Evolutionary conservation across 2,797 vertebrate species (phyloP), one percentile per base, ranked within the genome.

Genomic region (Crenuchus spilurus): DNA sequence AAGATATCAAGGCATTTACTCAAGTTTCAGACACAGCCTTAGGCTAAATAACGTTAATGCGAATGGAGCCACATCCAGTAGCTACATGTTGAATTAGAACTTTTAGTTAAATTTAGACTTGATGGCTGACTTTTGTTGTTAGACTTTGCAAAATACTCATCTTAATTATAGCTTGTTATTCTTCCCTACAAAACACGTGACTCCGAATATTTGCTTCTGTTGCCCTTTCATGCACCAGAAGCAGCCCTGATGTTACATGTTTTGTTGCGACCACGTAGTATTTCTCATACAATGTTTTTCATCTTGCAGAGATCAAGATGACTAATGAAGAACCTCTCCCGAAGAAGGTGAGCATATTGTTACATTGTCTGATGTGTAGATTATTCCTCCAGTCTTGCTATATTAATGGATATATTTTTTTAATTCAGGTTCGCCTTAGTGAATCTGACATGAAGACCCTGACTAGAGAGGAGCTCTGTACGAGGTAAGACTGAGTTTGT

Each of bases 261-360:
- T 63, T 42, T 44, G 4, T 39, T 20, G 60, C 13, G 16, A 18
- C 22, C 9, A 14, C 33, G 13, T 4, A 10, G 6, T 13, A 10
- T 24, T 33, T 66, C 30, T 44, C 14, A 20, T 61, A 11, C 31
- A 28, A 48, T 58, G 52, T 57, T 33, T 80, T 0, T 13, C 73
- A 77, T 82, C 1, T 14, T 76, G 1, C 79, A 96, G 93, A 90
- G 80, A 88, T 93, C 93, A 97, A 90, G 80, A 99, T 99, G 97
- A 99, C 97, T 84, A 99, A 98, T 92, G 98, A 99, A 91, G 98
- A 99, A 91, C 98, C 98, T 90, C 95, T 99, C 46, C 97, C 96
- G 69, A 99, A 99, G 92, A 99, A 98, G 95, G 98, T 98, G 89
- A 89, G 86, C 44, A 28, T 26, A 0, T 35, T 42, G 85, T 76